Base-by-base conservation (phyloP, 2,113 vertebrate species). In the Aythya baeri region DNA sequence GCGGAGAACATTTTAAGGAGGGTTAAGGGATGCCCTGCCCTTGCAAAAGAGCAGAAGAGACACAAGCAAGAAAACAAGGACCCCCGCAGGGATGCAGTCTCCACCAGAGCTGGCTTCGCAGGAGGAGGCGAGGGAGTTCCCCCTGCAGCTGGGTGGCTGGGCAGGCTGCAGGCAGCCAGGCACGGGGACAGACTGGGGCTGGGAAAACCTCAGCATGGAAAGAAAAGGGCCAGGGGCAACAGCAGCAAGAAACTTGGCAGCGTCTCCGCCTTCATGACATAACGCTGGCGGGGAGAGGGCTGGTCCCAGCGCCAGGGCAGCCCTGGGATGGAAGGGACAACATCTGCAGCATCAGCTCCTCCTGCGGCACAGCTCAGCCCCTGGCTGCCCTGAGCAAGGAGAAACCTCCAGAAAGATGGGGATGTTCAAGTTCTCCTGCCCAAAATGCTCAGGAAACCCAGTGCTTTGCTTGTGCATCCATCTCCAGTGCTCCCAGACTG, bases 151-250 rank as follows among this genome's bases (percentile, higher is more conserved):
- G 86, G 9, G 72, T 43, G 72, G n/a, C 0, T 91, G 61, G 20
- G 65, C 46, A 86, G 36, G 65, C 62, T 86, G 83, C 91, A 78
- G 68, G 12, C 52, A 70, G 68, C 55, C 76, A 93, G 80, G 81
- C 57, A 5, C 8, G 44, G 65, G 34, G 70, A 81, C 41, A 29
- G 70, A 81, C 41, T 86, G 46, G 52, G 65, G 65, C 55, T 92
- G 76, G 80, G 91, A 92, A 96, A 93, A 92, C 73, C 73, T 91
- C 91, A 88, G 80, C 73, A 61, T 18, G 76, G 91, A 91, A 90
- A 86, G 41, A 91, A 78, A 25, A 92, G 43, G 22, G 27, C 80
- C 73, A 11, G 0, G 4, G 86, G 86, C 80, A 83, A 71, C 3
- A n/a, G 72, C 85, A 92, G 73, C 34, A 63, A 63, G 61, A 86